These are phyloP conservation scores for Rhizoglyphus robini DNA, from an alignment of 1,140 invertebrate genomes.

Conservation along the genomic window DNA sequence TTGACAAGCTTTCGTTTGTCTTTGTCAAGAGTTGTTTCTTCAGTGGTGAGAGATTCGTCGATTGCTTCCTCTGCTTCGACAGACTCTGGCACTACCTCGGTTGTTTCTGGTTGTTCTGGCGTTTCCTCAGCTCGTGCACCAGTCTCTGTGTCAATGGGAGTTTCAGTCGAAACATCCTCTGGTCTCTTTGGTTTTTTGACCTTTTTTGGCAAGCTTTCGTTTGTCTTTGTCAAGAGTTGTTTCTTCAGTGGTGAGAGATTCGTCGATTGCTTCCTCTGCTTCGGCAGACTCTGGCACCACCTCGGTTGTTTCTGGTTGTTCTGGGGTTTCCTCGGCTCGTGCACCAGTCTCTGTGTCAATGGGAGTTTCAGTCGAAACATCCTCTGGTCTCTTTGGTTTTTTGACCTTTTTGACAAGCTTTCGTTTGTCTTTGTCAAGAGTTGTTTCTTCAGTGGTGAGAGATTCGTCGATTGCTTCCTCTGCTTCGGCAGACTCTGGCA, in stretches of 20 bases:
- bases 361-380: neutral
- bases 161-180: neutral
- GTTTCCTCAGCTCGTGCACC: neutral
- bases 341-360: neutral
- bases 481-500: neutral
- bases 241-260: no score
- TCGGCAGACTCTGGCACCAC: neutral
- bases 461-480: neutral
- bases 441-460: neutral
- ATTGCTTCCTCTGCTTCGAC: neutral
- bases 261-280: neutral
- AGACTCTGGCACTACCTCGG: neutral
- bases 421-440: neutral
- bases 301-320: neutral
- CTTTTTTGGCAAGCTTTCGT: neutral
- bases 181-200: neutral
- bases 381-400: neutral
- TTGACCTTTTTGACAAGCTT: neutral
- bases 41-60: neutral
- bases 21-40: neutral
- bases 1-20: neutral
- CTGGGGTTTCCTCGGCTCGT: neutral
- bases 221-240: neutral
- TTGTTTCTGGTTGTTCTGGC: neutral
- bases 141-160: neutral